phyloP scores from a whole-genome alignment of 92 coral and sea anemone genomes.

The Heliopora coerulea region DNA sequence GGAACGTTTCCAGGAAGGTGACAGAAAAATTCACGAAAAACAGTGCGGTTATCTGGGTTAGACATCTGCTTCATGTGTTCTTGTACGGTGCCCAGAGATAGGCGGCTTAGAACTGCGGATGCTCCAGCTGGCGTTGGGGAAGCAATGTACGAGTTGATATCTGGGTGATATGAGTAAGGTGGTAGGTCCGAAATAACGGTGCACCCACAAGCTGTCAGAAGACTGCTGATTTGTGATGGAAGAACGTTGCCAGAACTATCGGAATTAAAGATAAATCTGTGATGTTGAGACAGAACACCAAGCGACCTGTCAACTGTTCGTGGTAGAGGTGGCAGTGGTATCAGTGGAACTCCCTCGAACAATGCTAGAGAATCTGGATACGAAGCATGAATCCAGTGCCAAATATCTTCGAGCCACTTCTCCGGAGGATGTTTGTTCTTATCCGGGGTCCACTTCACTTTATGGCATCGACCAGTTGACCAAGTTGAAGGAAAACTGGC shows the following conservation, averaged over 20 bases:
- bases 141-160: constrained; percentile 59
- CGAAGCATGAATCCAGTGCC: constrained; percentile 62
- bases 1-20: constrained; percentile 2
- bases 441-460: constrained; percentile 57
- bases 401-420: constrained; percentile 59
- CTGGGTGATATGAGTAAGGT: constrained; percentile 52
- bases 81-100: not conserved
- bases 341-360: constrained; percentile 68
- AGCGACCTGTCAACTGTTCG: constrained; percentile 40
- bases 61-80: not conserved
- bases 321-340: constrained; percentile 44
- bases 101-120: constrained; percentile 31
- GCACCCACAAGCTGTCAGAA: constrained; percentile 62
- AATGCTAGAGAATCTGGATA: constrained; percentile 54
- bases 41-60: constrained; percentile 5
- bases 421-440: constrained; percentile 61
- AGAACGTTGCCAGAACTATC: constrained; percentile 52
- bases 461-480: constrained; percentile 27
- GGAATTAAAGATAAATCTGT: constrained; percentile 27
- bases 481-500: constrained; percentile 55
- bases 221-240: constrained; percentile 39
- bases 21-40: constrained; percentile 54
- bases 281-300: constrained; percentile 47
- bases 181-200: constrained; percentile 59
- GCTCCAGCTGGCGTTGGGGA: constrained; percentile 66